Conservation (phyloP, 2,888 invertebrate species). For the Plutella xylostella region DNA sequence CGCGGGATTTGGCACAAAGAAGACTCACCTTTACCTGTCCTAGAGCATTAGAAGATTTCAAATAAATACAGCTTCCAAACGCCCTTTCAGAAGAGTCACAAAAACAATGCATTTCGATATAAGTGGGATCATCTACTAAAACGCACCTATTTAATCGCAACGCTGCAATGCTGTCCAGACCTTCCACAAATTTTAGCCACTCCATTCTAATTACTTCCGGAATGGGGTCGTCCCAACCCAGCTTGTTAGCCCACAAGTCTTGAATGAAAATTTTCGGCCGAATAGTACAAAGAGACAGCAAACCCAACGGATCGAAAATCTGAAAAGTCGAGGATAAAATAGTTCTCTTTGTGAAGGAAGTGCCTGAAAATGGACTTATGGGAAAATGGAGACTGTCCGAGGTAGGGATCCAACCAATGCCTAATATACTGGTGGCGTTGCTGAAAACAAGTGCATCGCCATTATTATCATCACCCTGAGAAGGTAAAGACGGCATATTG, state of each 20-base stretch:
- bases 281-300: neutral
- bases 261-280: conserved; percentile 1
- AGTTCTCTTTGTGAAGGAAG: neutral
- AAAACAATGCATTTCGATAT: neutral
- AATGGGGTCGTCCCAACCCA: neutral
- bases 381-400: too few species aligned
- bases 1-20: neutral
- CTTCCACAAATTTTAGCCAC: neutral
- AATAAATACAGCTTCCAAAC: neutral
- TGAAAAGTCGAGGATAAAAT: neutral
- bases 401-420: neutral
- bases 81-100: neutral
- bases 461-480: too few species aligned
- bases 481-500: neutral
- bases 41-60: neutral
- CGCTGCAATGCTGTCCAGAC: neutral
- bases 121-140: neutral
- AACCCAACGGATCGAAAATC: neutral
- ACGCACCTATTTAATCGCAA: neutral
- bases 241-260: neutral
- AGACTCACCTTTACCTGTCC: neutral
- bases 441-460: neutral
- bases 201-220: neutral
- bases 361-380: too few species aligned
- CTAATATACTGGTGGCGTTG: neutral